Base-by-base conservation (phyloP, 1,140 invertebrate genomes). In the Subanguina moxae region DNA sequence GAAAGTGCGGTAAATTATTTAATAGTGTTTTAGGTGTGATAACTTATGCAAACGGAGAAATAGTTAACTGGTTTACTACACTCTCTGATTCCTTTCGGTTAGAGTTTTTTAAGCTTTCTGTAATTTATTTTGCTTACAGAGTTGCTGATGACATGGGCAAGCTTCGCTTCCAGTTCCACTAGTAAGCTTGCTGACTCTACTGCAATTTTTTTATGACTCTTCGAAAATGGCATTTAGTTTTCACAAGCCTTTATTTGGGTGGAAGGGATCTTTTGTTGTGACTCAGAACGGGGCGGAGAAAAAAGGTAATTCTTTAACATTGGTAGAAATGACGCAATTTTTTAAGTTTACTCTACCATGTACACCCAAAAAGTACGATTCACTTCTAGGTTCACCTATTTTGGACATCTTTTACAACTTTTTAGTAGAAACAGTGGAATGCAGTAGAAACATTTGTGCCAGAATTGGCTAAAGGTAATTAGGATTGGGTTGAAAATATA, bases 51-150 rank as follows among this genome's bases (percentile, higher is more conserved):
- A 95, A 95, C 84, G 93, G 82, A 59, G 64, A 77, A 80, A 84
- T 97, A 67, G 90, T 96, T 28, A 97, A 96, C 83, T 96, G 93
- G 93, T 85, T 96, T 30, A 97, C 94, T 1, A 97, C 94, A 0
- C 84, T 97, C 56, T 93, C 92, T 5, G 94, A 97, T 83, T 92
- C 90, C 77, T 96, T 96, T 83, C 87, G 94, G 78, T 80, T 46
- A 23, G n/a, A 64, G 65, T n/a, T 38, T 57, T 32, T 46, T 19
- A 5, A 68, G 7, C 13, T 45, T 21, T 63, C 9, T n/a, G 27
- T 56, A 1, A 9, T 48, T 42, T 23, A 25, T n/a, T 65, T 15
- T 19, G 5, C 42, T n/a, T 64, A n/a, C 27, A 80, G 79, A 74
- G 94, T 97, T 0, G 91, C 92, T 28, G 93, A 95, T 84, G 82